phyloP scores from a whole-genome alignment of 2,888 invertebrate genomes.

The Protophormia terraenovae region DNA sequence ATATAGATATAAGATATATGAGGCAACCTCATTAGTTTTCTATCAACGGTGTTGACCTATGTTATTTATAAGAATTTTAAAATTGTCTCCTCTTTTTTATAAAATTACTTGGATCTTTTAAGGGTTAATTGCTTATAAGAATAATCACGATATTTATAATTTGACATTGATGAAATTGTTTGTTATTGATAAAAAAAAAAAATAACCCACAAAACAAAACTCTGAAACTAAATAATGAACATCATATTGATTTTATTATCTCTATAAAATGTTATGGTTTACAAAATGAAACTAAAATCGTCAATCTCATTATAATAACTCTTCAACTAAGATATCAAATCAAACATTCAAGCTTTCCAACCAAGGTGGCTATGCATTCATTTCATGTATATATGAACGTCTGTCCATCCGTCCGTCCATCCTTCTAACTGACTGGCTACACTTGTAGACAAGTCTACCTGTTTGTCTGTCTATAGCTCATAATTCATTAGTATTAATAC shows the following conservation, averaged over 20 bases:
- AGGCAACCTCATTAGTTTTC: too few relatives aligned
- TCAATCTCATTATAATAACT: conserved; percentile 59
- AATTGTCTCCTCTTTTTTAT: too few relatives aligned
- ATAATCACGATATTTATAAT: conserved; percentile 7
- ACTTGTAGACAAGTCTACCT: conserved; percentile 48
- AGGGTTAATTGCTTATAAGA: conserved; percentile 28
- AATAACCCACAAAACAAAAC: not conserved
- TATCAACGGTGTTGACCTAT: too few relatives aligned
- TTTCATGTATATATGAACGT: not conserved
- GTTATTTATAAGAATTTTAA: too few relatives aligned
- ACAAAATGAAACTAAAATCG: conserved; percentile 62
- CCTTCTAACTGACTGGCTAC: conserved; percentile 4
- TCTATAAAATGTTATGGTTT: conserved; percentile 80
- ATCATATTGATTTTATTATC: conserved; percentile 80
- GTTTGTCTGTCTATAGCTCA: conserved; percentile 57
- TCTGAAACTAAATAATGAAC: conserved; percentile 72
- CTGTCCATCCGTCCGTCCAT: not conserved
- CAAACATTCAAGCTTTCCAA: not conserved
- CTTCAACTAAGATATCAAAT: conserved; percentile 41
- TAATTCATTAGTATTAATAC: conserved; percentile 61
- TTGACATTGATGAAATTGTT: conserved; percentile 56
- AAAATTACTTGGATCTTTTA: not conserved
- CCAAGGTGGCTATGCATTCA: not conserved
- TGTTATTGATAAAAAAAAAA: too few relatives aligned
- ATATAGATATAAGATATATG: too few relatives aligned